Evolutionary conservation across 2,797 vertebrate genomes (phyloP), one percentile per base, ranked within the genome.

Genomic region (Megalops cyprinoides): DNA sequence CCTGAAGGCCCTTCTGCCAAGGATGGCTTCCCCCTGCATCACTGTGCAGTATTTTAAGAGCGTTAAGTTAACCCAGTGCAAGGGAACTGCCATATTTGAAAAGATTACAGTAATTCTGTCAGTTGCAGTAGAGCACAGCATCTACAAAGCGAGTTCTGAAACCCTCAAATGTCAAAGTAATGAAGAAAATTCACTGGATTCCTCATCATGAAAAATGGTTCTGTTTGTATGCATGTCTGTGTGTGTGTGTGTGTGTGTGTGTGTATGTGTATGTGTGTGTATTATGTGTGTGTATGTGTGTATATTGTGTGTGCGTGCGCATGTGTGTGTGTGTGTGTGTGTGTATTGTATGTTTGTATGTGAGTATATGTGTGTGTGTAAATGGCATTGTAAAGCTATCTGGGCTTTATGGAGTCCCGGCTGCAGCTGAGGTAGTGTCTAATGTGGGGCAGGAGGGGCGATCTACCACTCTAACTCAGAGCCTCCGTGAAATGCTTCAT

Each of bases 21-120:
- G n/a, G n/a, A n/a, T 25, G 25, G 58, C 23, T 20, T n/a, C 7
- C 4, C 49, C 58, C 6, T 15, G 2, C 51, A 53, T n/a, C n/a
- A n/a, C n/a, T n/a, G n/a, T n/a, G 60, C 60, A 4, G 28, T 65
- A 34, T 20, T 65, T 65, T 65, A 65, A 44, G 67, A n/a, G 8
- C 34, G 9, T n/a, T n/a, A n/a, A 20, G 69, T 73, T 73, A 44
- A 73, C 37, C 69, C 25, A 25, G 46, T 25, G 69, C 20, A 14
- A 25, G 42, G 42, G 15, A 71, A 71, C 23, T 42, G 67, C 5
- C 10, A 34, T 67, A 39, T 67, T 39, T 67, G 69, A 46, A 42
- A 73, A 73, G 69, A 73, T 73, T 10, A 44, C 39, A 73, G 39
- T 46, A 42, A 73, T 73, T 73, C n/a, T 25, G 69, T 73, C 42